Evolutionary conservation across 2,888 invertebrate species (phyloP).

Genomic region (Cyaniris semiargus): DNA sequence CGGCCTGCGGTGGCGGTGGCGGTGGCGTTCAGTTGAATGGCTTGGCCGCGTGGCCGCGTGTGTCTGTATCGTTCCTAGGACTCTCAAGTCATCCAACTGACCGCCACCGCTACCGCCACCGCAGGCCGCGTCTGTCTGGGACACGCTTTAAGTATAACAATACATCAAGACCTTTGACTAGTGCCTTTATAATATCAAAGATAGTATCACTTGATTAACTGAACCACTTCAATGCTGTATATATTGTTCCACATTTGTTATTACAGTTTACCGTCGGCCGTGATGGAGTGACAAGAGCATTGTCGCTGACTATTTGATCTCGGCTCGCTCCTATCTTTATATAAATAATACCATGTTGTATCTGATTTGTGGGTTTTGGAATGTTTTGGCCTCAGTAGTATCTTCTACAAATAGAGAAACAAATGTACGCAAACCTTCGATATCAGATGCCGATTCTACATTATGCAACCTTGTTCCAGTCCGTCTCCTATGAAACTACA

Average conservation of each 20-base stretch:
- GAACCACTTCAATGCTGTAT: conserved; percentile 1
- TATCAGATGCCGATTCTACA: background rate
- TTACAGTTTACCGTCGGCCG: conserved; percentile 18
- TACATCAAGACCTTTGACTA: background rate
- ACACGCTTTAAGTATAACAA: too few relatives aligned
- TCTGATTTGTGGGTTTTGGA: conserved; percentile 18
- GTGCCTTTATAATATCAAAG: background rate
- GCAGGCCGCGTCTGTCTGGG: too few relatives aligned
- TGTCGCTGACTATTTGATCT: conserved; percentile 23
- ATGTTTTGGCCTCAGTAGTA: conserved; percentile 17
- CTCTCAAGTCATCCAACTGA: too few relatives aligned
- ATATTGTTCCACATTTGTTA: conserved; percentile 16
- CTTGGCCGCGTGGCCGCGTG: too few relatives aligned
- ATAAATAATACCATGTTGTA: background rate
- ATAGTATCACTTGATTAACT: background rate
- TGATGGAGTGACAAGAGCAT: conserved; percentile 19
- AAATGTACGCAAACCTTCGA: background rate
- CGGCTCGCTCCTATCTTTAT: background rate
- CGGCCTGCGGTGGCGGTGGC: too few relatives aligned
- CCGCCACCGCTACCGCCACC: too few relatives aligned
- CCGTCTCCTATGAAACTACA: background rate
- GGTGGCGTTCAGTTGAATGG: too few relatives aligned
- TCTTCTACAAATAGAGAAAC: background rate
- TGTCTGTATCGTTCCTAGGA: too few relatives aligned
- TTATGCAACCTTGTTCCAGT: background rate